These are phyloP conservation scores for Schizothorax lantsangensis DNA, from an alignment of 2,797 vertebrate genomes.

Conservation along the genomic window DNA sequence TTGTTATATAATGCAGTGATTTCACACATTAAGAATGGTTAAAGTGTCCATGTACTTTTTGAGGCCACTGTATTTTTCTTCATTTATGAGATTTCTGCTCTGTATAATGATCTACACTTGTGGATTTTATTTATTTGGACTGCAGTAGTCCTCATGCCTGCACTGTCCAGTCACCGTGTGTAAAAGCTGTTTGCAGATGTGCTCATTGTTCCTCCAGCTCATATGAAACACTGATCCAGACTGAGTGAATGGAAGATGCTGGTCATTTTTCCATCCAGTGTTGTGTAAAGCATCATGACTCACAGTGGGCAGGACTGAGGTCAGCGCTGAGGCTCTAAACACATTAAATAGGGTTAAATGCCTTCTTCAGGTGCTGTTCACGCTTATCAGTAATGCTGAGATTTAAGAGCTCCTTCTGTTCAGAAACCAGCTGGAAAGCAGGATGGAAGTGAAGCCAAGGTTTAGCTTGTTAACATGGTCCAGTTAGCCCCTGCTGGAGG, in stretches of 20 bases:
- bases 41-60: background rate
- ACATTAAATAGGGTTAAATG: constrained; percentile 15
- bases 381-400: background rate
- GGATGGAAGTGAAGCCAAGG: background rate
- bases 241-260: constrained; percentile 72
- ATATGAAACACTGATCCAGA: constrained; percentile 63
- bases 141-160: background rate
- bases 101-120: background rate
- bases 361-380: background rate
- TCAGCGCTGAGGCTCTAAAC: constrained; percentile 60
- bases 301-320: constrained; percentile 58
- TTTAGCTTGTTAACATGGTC: background rate
- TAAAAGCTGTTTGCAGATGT: background rate
- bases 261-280: constrained; percentile 66
- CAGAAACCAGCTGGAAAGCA: background rate
- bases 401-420: background rate
- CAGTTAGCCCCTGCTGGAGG: constrained; percentile 12
- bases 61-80: background rate
- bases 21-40: background rate
- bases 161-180: background rate
- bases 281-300: constrained; percentile 63
- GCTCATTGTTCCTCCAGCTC: constrained; percentile 60
- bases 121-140: background rate
- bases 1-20: background rate
- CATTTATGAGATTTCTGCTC: background rate